Percentiles rank a stretch among this genome's conserved stretches.
These are phyloP conservation scores for Archaeoteleia sp. DNA, from an alignment of 2,888 invertebrate genomes.

Conservation along the genomic window DNA sequence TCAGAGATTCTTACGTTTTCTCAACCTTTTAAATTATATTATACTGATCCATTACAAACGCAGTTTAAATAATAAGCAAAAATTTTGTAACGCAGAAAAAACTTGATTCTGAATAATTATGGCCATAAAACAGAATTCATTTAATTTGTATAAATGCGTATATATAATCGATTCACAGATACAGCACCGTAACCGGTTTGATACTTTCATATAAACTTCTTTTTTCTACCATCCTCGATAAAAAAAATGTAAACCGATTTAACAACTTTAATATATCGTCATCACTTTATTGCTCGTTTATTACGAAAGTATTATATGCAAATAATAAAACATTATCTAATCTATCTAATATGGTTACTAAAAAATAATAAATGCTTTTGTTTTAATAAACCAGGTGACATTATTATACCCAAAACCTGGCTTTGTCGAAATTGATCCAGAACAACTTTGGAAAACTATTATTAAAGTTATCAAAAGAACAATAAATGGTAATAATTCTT, in stretches of 20 bases:
- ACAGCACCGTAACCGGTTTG: no score
- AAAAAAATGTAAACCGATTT: neutral
- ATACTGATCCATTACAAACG: no score
- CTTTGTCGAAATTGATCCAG: slow-evolving; percentile 92
- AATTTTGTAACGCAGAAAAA: no score
- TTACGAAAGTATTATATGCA: neutral
- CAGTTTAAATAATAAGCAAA: no score
- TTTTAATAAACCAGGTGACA: slow-evolving; percentile 79
- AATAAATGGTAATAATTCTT: slow-evolving; percentile 77
- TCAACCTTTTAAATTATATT: no score
- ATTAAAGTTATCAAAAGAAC: slow-evolving; percentile 82
- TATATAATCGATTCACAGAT: no score
- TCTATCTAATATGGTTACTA: neutral
- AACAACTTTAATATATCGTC: neutral
- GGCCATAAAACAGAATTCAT: no score
- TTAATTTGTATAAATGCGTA: no score
- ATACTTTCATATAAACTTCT: neutral
- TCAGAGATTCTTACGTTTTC: no score
- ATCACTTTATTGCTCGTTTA: neutral
- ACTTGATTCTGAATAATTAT: no score
- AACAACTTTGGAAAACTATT: slow-evolving; percentile 84
- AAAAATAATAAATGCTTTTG: neutral
- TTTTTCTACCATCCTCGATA: neutral
- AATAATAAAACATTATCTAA: neutral
- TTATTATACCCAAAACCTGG: slow-evolving; percentile 87